Evolutionary conservation across 2,797 vertebrate genomes (phyloP).

Genomic region (Darevskia mixta): DNA sequence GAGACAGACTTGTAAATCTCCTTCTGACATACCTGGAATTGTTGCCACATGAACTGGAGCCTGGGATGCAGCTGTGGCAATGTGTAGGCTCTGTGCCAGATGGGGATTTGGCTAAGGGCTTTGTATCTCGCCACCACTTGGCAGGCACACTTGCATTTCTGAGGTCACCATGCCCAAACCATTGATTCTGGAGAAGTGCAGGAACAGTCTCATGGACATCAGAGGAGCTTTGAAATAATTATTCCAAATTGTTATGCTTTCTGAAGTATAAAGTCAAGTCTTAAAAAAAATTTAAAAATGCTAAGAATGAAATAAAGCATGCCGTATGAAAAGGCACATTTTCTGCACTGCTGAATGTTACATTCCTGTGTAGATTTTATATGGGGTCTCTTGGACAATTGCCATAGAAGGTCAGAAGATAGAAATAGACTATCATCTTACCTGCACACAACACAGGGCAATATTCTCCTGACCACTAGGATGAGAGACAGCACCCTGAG

Average conservation of each 20-base stretch:
- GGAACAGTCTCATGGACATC: not conserved
- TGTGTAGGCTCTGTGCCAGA: conserved; percentile 57
- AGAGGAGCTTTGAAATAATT: not conserved
- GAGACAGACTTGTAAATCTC: conserved; percentile 56
- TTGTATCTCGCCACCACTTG: conserved; percentile 48
- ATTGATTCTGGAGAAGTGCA: not conserved
- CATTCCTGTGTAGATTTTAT: not conserved
- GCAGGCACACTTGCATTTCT: conserved; percentile 44
- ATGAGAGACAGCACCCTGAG: not conserved
- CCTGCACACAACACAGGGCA: not conserved
- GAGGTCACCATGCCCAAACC: conserved; percentile 32
- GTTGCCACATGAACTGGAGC: conserved; percentile 53
- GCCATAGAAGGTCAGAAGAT: conserved; percentile 3
- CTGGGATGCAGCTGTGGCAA: conserved; percentile 65
- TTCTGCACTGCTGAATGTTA: not conserved
- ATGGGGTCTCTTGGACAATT: not conserved
- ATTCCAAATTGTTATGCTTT: not conserved
- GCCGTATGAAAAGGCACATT: conserved; percentile 5
- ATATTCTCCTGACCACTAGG: not conserved
- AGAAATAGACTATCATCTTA: not conserved
- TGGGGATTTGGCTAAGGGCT: conserved; percentile 62
- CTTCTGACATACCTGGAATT: conserved; percentile 61
- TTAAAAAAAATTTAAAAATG: not conserved
- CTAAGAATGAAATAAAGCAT: not conserved
- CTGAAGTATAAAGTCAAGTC: not conserved